These are phyloP conservation scores for Oxygymnocypris stewartii DNA, from an alignment of 2,113 vertebrate genomes.

Conservation along the genomic window DNA sequence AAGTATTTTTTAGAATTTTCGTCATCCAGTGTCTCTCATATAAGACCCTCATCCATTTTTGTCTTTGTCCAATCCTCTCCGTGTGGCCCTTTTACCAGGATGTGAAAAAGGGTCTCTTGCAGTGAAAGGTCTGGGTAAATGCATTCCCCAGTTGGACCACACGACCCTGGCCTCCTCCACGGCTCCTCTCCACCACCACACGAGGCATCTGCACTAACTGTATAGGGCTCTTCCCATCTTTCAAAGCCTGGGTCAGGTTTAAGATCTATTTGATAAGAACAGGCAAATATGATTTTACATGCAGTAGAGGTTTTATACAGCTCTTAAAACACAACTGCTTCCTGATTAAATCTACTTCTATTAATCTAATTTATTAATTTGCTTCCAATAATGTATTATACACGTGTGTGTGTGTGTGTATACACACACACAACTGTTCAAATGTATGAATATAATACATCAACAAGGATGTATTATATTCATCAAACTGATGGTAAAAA, in stretches of 20 bases:
- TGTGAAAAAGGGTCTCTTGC: constrained; percentile 94
- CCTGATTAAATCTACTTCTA: neutral
- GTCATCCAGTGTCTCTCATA: neutral
- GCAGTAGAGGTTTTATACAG: neutral
- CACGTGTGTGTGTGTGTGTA: no score
- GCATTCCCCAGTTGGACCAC: constrained; percentile 85
- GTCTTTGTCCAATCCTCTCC: neutral
- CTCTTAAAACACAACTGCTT: neutral
- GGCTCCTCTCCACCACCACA: constrained; percentile 91
- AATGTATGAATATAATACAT: no score
- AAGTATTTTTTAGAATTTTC: neutral
- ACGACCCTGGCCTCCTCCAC: constrained; percentile 83
- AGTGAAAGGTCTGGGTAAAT: constrained; percentile 95
- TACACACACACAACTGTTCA: neutral
- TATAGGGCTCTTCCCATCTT: constrained; percentile 88
- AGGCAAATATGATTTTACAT: neutral
- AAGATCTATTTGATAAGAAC: constrained; percentile 78
- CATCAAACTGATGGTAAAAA: neutral
- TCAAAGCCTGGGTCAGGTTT: constrained; percentile 92
- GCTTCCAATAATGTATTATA: neutral
- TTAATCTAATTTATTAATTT: neutral
- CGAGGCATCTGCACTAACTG: constrained; percentile 97
- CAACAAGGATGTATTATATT: neutral
- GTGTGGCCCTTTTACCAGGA: constrained; percentile 81
- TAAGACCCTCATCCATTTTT: neutral